A percentile compares a stretch with the other conserved stretches of the same genome.
These are phyloP conservation scores for Apantesis nais DNA, from an alignment of 2,888 invertebrate species.

Conservation along the genomic window DNA sequence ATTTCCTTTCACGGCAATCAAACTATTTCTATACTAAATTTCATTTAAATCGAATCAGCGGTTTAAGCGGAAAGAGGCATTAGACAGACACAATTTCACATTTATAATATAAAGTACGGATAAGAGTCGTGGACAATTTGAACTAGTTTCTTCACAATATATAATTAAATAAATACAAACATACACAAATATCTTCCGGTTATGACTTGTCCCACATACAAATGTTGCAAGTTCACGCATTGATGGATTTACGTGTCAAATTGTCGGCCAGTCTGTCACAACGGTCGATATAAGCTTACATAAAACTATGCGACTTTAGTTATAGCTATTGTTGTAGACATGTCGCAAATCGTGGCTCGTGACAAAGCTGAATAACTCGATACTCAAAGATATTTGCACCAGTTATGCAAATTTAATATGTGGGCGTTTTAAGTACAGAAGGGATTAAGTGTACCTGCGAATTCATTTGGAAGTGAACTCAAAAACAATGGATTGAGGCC, in stretches of 20 bases:
- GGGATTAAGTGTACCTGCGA: background rate
- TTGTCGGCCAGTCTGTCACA: constrained; percentile 41
- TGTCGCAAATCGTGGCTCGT: background rate
- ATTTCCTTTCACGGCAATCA: no score
- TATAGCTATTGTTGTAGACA: constrained; percentile 10
- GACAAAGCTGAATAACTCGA: constrained; percentile 7
- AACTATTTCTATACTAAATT: no score
- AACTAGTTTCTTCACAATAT: no score
- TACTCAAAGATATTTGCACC: background rate
- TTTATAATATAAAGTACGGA: no score
- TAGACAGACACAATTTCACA: no score
- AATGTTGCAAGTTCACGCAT: constrained; percentile 63
- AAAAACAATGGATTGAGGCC: no score
- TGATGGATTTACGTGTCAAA: constrained; percentile 69
- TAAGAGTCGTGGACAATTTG: no score
- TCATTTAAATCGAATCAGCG: no score
- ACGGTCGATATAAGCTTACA: constrained; percentile 18
- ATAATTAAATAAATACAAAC: no score
- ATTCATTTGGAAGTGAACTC: no score
- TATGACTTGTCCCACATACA: constrained; percentile 14
- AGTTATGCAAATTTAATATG: background rate
- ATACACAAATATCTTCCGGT: background rate
- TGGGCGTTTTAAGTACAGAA: background rate
- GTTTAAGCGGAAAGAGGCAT: no score
- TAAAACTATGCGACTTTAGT: constrained; percentile 10